These are phyloP conservation scores for Myotis daubentonii DNA, from an alignment of 2,797 vertebrate genomes.

Conservation along the genomic window DNA sequence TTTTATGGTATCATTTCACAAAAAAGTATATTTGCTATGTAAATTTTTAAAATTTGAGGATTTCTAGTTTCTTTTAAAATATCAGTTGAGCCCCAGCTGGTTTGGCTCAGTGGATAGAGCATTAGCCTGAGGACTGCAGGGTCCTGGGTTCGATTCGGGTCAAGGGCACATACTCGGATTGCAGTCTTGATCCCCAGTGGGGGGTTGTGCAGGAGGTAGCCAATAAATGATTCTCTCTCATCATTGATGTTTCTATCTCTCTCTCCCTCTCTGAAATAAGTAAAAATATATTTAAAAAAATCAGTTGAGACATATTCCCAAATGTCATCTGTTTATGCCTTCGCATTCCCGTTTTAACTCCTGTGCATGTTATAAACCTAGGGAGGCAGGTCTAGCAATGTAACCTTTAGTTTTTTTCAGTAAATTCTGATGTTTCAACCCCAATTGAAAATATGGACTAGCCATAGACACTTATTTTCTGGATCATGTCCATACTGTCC, in stretches of 20 bases:
- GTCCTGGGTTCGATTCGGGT: too few relatives aligned
- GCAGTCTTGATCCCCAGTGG: too few relatives aligned
- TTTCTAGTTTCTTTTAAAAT: constrained; percentile 28
- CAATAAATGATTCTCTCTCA: too few relatives aligned
- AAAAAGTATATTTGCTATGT: neutral
- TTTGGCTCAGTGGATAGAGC: too few relatives aligned
- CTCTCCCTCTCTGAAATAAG: too few relatives aligned
- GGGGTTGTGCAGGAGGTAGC: too few relatives aligned
- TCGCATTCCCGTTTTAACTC: neutral
- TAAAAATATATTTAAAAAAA: neutral
- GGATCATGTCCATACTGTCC: neutral
- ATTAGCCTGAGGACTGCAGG: too few relatives aligned
- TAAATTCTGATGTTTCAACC: neutral
- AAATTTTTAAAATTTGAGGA: neutral
- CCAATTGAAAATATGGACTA: neutral
- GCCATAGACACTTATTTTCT: neutral
- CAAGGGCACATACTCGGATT: too few relatives aligned
- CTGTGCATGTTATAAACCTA: neutral
- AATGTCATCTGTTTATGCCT: neutral
- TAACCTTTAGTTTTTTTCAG: neutral
- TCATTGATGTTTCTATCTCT: too few relatives aligned
- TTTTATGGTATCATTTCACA: constrained; percentile 2
- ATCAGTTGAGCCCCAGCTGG: neutral
- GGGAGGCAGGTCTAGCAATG: neutral
- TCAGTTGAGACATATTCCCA: neutral